Conservation (phyloP, 2,888 invertebrate genomes). For the Labia minor region DNA sequence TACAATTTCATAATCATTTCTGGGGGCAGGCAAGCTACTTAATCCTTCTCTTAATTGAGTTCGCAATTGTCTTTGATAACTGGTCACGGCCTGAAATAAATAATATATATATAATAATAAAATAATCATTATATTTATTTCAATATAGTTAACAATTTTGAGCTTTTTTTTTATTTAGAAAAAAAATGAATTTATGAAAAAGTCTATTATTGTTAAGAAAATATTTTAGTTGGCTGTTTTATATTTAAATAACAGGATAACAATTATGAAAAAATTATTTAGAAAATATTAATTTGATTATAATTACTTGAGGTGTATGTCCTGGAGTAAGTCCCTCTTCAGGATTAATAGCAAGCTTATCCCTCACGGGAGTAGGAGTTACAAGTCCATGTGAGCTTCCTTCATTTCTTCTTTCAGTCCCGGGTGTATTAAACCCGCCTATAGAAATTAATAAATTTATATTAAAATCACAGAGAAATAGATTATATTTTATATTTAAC, state of each 20-base stretch:
- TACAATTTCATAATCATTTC: conserved; percentile 97
- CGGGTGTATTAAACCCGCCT: conserved; percentile 26
- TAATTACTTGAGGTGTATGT: conserved; percentile 52
- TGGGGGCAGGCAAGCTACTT: conserved; percentile 73
- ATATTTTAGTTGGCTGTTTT: too few species aligned
- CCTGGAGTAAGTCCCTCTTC: conserved; percentile 65
- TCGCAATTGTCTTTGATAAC: conserved; percentile 40
- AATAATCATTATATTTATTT: background rate
- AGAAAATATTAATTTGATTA: background rate
- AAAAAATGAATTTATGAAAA: background rate
- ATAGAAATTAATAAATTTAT: background rate
- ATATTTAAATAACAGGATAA: background rate
- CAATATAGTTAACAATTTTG: background rate
- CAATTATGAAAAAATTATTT: background rate
- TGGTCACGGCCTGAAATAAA: background rate
- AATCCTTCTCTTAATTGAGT: conserved; percentile 67
- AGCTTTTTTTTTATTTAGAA: background rate
- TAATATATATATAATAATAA: background rate
- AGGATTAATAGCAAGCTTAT: conserved; percentile 89
- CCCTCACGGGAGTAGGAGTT: conserved; percentile 71
- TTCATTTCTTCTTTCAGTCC: background rate
- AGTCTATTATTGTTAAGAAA: background rate
- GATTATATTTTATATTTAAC: too few species aligned
- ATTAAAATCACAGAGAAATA: too few species aligned
- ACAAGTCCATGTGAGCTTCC: conserved; percentile 23